A percentile compares a stretch with the other conserved stretches of the same genome.
Evolutionary conservation across 2,113 vertebrate genomes (phyloP).

Genomic region (Pollachius pollachius): DNA sequence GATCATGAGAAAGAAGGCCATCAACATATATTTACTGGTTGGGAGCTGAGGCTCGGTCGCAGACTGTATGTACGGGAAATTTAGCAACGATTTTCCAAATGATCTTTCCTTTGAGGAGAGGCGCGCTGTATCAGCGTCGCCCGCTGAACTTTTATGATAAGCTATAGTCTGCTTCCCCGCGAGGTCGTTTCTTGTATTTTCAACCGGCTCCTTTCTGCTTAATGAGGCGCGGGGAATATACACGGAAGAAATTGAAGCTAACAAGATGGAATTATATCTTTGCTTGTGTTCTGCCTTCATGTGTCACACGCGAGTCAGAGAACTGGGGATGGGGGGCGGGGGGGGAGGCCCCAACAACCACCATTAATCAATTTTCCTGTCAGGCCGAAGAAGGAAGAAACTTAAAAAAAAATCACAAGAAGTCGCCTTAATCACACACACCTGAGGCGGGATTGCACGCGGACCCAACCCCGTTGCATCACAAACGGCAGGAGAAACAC

Average conservation of each 20-base stretch:
- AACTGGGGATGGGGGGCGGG: neutral
- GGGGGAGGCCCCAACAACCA: conserved; percentile 23
- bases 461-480: conserved; percentile 27
- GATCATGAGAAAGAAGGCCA: conserved; percentile 72
- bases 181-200: conserved; percentile 31
- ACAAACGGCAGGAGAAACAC: conserved; percentile 3
- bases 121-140: conserved; percentile 54
- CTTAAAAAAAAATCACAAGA: conserved; percentile 22
- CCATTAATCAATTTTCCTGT: conserved; percentile 39
- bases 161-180: conserved; percentile 49
- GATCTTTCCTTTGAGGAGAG: conserved; percentile 47
- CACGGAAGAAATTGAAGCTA: conserved; percentile 20
- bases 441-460: conserved; percentile 11
- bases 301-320: conserved; percentile 22
- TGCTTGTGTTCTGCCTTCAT: conserved; percentile 19
- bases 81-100: conserved; percentile 62
- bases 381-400: conserved; percentile 12
- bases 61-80: conserved; percentile 57
- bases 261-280: conserved; percentile 45
- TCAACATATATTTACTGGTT: conserved; percentile 60
- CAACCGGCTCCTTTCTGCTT: conserved; percentile 39
- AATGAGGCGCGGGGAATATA: conserved; percentile 39
- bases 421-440: conserved; percentile 36
- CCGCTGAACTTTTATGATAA: conserved; percentile 58
- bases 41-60: conserved; percentile 40